These are phyloP conservation scores for Psilanteris sp. DNA, from an alignment of 1,140 invertebrate species.

Conservation along the genomic window DNA sequence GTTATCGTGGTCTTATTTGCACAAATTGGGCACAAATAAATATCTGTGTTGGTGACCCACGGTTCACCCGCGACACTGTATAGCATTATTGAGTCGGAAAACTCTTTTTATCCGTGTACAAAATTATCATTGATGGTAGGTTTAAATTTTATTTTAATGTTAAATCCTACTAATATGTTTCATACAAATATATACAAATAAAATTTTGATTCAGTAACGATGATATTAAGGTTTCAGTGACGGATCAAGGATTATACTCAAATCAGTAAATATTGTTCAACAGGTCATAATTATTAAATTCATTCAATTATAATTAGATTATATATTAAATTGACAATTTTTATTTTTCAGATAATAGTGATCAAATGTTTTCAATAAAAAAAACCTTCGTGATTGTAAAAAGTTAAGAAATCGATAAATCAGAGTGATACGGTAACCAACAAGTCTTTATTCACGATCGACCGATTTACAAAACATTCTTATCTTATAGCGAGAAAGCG, in stretches of 20 bases:
- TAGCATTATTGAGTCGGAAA: conserved; percentile 4
- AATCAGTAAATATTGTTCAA: neutral
- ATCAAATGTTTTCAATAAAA: conserved; percentile 6
- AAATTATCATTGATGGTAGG: conserved; percentile 4
- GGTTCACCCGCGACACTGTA: too few relatives aligned
- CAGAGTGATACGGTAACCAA: conserved; percentile 44
- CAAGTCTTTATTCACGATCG: conserved; percentile 49
- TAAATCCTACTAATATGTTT: conserved; percentile 1
- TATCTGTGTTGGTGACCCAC: too few relatives aligned
- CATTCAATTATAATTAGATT: neutral
- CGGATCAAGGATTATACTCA: neutral
- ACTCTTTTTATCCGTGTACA: conserved; percentile 17
- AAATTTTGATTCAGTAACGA: too few relatives aligned
- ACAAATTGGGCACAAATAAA: too few relatives aligned
- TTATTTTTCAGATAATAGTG: too few relatives aligned
- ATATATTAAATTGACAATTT: too few relatives aligned
- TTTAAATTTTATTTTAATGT: conserved; percentile 1
- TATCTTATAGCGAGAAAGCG: conserved; percentile 44
- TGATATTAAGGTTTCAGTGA: too few relatives aligned
- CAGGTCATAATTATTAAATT: neutral
- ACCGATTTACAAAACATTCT: conserved; percentile 50
- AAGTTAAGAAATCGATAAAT: conserved; percentile 13
- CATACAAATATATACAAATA: too few relatives aligned
- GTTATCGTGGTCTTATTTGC: too few relatives aligned
- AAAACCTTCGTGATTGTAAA: conserved; percentile 1